These are phyloP conservation scores for Drosophila lacteicornis DNA, from an alignment of 1,140 invertebrate genomes.

Conservation along the genomic window DNA sequence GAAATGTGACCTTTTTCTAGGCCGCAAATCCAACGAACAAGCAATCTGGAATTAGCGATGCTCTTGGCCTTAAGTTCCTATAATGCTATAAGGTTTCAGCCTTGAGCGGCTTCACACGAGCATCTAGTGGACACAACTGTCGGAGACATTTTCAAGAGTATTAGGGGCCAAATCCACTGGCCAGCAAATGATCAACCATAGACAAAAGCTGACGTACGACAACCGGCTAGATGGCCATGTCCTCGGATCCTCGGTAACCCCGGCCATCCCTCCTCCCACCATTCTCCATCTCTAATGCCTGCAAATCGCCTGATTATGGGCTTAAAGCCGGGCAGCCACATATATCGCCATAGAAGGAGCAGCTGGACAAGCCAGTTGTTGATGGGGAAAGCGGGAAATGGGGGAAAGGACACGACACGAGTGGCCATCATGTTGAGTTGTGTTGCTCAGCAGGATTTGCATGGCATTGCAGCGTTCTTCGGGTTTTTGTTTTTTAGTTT, in stretches of 20 bases:
- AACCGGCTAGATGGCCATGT: slow-evolving; percentile 29
- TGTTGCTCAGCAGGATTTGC: slow-evolving; percentile 73
- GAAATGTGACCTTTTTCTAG: background rate
- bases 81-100: slow-evolving; percentile 17
- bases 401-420: slow-evolving; percentile 42
- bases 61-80: slow-evolving; percentile 13
- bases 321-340: slow-evolving; percentile 53
- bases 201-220: slow-evolving; percentile 56
- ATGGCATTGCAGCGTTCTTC: slow-evolving; percentile 69
- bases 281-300: slow-evolving; percentile 59
- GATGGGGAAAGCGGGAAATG: slow-evolving; percentile 29
- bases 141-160: slow-evolving; percentile 51
- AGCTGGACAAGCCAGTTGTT: slow-evolving; percentile 52
- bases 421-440: slow-evolving; percentile 70
- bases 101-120: slow-evolving; percentile 22
- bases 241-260: slow-evolving; percentile 16
- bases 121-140: slow-evolving; percentile 18
- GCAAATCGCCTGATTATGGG: slow-evolving; percentile 80
- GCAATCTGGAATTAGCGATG: slow-evolving; percentile 10
- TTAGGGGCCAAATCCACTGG: slow-evolving; percentile 46
- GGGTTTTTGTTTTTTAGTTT: slow-evolving; percentile 27
- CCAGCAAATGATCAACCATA: slow-evolving; percentile 51
- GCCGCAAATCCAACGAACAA: background rate
- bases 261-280: slow-evolving; percentile 5
- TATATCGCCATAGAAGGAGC: slow-evolving; percentile 33